These are phyloP conservation scores for Montipora efflorescens DNA, from an alignment of 64 coral and sea anemone species.

Conservation along the genomic window DNA sequence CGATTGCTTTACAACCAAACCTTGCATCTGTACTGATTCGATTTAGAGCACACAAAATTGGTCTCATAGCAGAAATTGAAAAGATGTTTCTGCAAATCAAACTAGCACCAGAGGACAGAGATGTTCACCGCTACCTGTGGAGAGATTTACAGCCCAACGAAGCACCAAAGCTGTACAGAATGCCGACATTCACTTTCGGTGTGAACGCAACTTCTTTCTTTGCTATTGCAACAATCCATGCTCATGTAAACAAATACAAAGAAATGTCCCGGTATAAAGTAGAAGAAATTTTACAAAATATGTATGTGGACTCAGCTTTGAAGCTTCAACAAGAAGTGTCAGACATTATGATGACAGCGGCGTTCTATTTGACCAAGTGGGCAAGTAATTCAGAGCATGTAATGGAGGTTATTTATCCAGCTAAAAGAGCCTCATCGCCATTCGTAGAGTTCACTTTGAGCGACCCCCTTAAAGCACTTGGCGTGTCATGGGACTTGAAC, in stretches of 20 bases:
- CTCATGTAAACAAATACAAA: neutral
- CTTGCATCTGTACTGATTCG: constrained; percentile 36
- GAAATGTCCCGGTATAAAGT: neutral
- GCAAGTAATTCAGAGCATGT: constrained; percentile 22
- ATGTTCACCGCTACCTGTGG: constrained; percentile 46
- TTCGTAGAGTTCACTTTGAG: neutral
- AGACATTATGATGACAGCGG: neutral
- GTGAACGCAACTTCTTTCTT: neutral
- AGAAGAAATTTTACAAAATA: constrained; percentile 15
- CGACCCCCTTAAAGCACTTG: constrained; percentile 49
- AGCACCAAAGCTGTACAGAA: neutral
- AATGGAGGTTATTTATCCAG: neutral
- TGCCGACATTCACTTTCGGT: neutral
- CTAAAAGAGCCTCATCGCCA: constrained; percentile 1
- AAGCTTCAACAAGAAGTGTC: neutral
- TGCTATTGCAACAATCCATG: neutral
- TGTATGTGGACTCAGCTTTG: neutral
- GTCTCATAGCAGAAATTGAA: constrained; percentile 21
- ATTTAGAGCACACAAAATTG: constrained; percentile 27
- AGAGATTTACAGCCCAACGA: constrained; percentile 15
- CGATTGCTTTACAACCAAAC: constrained; percentile 26
- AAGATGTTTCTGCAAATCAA: constrained; percentile 64
- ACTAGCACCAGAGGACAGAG: constrained; percentile 24
- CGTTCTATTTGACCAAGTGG: constrained; percentile 41
- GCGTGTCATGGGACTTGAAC: constrained; percentile 8